Evolutionary conservation across 1,140 invertebrate genomes (phyloP).

Genomic region (Plectrocnemia conspersa): DNA sequence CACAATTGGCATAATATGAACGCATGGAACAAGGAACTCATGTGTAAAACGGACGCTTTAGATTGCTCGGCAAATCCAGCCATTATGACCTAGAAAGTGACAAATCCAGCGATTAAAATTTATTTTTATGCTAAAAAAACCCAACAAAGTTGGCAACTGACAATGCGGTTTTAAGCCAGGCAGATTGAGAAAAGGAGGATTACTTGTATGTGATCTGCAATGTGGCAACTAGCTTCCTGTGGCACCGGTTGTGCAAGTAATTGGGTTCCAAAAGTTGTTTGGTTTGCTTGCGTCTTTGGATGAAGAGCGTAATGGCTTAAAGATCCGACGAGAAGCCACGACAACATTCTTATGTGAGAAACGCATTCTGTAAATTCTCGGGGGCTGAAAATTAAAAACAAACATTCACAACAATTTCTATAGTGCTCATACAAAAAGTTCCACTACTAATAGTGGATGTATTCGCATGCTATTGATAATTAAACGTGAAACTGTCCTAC

Average conservation of each 20-base stretch:
- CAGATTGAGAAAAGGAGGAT: too few species aligned
- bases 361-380: conserved; percentile 96
- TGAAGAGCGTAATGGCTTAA: conserved; percentile 65
- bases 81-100: conserved; percentile 63
- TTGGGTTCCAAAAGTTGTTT: conserved; percentile 28
- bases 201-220: conserved; percentile 95
- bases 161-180: not conserved
- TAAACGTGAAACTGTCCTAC: not conserved
- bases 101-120: too few species aligned
- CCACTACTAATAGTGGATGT: too few species aligned
- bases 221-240: conserved; percentile 90
- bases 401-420: too few species aligned
- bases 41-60: conserved; percentile 84
- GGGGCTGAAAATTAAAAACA: conserved; percentile 55
- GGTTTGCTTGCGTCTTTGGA: conserved; percentile 36
- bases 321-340: conserved; percentile 93
- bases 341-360: conserved; percentile 86
- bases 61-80: conserved; percentile 95
- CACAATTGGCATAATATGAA: conserved; percentile 88
- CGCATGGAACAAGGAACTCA: conserved; percentile 83
- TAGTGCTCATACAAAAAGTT: too few species aligned
- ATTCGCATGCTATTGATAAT: conserved; percentile 4
- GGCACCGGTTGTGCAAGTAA: conserved; percentile 82
- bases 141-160: too few species aligned
- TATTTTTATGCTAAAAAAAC: too few species aligned